Percentiles rank a stretch among this genome's conserved stretches.
Evolutionary conservation across 2,888 invertebrate genomes (phyloP).

Genomic region (Andrena bicolor): DNA sequence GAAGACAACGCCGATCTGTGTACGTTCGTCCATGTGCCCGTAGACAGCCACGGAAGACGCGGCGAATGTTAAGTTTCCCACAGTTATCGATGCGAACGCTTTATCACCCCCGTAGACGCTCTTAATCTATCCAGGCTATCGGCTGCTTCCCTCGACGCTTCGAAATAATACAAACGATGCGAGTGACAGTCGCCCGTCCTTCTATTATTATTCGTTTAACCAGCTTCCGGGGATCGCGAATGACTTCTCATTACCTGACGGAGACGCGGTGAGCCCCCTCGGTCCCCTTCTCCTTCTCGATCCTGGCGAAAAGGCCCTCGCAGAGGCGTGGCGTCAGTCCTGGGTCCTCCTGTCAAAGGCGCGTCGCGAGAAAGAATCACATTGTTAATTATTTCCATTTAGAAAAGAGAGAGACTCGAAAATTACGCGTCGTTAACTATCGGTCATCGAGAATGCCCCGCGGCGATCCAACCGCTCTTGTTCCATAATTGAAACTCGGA

Average conservation of each 20-base stretch:
- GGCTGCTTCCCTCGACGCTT: not conserved
- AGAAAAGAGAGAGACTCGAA: not conserved
- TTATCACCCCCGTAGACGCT: constrained; percentile 50
- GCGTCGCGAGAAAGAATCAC: not conserved
- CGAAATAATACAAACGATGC: not conserved
- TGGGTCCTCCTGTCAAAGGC: constrained; percentile 82
- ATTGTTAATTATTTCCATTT: not conserved
- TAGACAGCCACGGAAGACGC: constrained; percentile 42
- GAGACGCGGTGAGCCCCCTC: constrained; percentile 77
- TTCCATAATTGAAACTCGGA: constrained; percentile 64
- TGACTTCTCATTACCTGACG: constrained; percentile 80
- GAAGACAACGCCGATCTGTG: constrained; percentile 36
- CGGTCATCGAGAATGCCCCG: constrained; percentile 30
- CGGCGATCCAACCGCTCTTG: constrained; percentile 48
- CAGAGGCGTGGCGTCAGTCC: constrained; percentile 87
- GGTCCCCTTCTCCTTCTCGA: constrained; percentile 80
- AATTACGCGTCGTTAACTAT: constrained; percentile 53
- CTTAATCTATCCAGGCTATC: constrained; percentile 31
- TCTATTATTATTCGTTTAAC: no score
- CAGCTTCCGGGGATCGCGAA: no score
- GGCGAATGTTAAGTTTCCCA: constrained; percentile 74
- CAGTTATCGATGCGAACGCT: constrained; percentile 75
- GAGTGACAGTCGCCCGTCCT: not conserved
- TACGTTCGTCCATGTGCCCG: constrained; percentile 25
- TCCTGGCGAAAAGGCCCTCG: constrained; percentile 84